Conservation (phyloP, 1,140 invertebrate species). For the Plectrocnemia conspersa region DNA sequence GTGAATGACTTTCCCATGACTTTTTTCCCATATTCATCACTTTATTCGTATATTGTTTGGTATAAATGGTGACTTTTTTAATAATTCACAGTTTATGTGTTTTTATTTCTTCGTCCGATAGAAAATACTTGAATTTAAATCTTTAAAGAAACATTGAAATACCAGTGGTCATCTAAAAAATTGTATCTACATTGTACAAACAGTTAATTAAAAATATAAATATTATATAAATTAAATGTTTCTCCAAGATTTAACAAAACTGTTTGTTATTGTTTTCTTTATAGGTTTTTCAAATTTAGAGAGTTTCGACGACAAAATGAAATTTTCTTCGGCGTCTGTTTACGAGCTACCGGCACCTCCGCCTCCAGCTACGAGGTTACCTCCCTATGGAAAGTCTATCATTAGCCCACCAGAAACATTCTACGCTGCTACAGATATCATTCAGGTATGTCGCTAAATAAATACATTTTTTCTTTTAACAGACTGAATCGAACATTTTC, state of each 20-base stretch:
- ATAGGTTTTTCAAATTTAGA: constrained; percentile 29
- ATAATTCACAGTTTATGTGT: no score
- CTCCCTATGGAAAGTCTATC: constrained; percentile 39
- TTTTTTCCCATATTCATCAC: no score
- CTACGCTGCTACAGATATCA: constrained; percentile 67
- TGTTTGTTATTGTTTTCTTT: background rate
- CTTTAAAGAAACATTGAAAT: no score
- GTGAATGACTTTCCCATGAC: no score
- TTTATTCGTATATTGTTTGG: constrained; percentile 1
- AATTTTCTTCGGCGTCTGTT: constrained; percentile 33
- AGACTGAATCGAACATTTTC: no score
- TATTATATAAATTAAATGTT: background rate
- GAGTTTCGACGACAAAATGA: constrained; percentile 24
- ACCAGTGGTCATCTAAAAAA: no score
- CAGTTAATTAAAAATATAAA: no score
- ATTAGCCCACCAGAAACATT: constrained; percentile 58
- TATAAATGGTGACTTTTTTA: background rate
- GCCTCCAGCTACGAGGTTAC: constrained; percentile 36
- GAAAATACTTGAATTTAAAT: no score
- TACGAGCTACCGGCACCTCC: constrained; percentile 41
- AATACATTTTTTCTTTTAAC: no score
- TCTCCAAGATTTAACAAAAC: no score
- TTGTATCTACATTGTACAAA: no score
- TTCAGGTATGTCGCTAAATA: constrained; percentile 56
- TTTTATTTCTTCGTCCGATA: no score